Evolutionary conservation across 2,113 vertebrate genomes (phyloP).

Genomic region (Nestor notabilis): DNA sequence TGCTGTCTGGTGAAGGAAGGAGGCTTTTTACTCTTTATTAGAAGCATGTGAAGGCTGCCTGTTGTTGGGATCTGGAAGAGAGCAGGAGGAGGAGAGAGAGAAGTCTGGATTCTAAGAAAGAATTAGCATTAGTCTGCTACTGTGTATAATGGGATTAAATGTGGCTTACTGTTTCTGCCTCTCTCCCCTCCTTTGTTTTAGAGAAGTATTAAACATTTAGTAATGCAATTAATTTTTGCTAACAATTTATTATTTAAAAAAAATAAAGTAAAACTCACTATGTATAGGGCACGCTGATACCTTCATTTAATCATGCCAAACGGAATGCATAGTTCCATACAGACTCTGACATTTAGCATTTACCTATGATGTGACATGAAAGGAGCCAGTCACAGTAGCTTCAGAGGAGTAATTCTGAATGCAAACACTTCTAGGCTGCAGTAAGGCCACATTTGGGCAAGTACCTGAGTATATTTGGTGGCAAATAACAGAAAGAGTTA

Average conservation of each 20-base stretch:
- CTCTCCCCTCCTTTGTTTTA: fast-evolving
- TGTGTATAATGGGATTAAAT: constrained; percentile 13
- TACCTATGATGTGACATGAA: not conserved
- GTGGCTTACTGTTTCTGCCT: not conserved
- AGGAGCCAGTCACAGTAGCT: not conserved
- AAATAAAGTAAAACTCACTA: not conserved
- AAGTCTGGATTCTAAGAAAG: not conserved
- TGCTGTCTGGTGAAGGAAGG: not conserved
- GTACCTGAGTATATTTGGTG: not conserved
- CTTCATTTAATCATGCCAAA: not conserved
- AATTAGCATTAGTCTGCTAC: not conserved
- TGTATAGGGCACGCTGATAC: not conserved
- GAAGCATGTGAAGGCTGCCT: not conserved
- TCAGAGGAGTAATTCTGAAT: not conserved
- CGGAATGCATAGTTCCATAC: not conserved
- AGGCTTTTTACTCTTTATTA: not conserved
- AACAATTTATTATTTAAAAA: not conserved
- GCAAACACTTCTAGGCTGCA: not conserved
- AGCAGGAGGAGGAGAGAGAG: not conserved
- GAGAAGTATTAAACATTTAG: not conserved
- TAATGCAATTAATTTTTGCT: not conserved
- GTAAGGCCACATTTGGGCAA: not conserved
- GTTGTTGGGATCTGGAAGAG: not conserved
- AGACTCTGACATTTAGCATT: not conserved
- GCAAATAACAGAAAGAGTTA: not conserved